Base-by-base conservation (phyloP, 1,140 invertebrate genomes). In the Cataglyphis hispanica region DNA sequence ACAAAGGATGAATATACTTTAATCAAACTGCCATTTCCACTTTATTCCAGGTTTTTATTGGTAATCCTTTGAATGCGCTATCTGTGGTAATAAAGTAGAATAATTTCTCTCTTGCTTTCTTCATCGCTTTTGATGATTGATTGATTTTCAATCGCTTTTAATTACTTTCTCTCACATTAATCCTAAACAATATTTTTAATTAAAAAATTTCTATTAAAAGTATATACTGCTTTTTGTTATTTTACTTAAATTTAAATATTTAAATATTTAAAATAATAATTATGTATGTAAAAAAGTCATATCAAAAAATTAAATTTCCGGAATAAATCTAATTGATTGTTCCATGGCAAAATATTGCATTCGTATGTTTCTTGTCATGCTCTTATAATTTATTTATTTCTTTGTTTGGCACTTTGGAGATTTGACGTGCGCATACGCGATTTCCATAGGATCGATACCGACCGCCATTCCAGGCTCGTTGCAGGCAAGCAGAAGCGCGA, bases 351-450 rank as follows among this genome's bases (percentile, higher is more conserved):
- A 69, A 58, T 43, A 56, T 69, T 43, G 11, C 53, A 27, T 19
- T 7, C 6, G 16, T 16, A 0, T 25, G 13, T 75, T 50, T 34
- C 10, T 58, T 46, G n/a, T 16, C 10, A 27, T 34, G 7, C n/a
- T 46, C 4, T 50, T 19, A 50, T 84, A 80, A 75, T 88, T 90
- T 88, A 86, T 88, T 88, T 85, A 86, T 90, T 84, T 72, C 25
- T 61, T 81, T 58, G 58, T 86, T 87, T 90, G 83, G 13, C 43
- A 43, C 37, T 60, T 87, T 27, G 87, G 61, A 85, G 83, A 89
- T 64, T 77, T 87, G 89, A 90, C 63, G 77, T 88, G 89, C 89
- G 89, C 89, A 90, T 90, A 90, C 89, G 89, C 89, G 86, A 90
- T 90, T 87, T 88, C 77, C 70, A 77, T 77, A 77, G 89, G 89